Conservation (phyloP, 2,888 invertebrate genomes). For the Aphidoletes aphidimyza region DNA sequence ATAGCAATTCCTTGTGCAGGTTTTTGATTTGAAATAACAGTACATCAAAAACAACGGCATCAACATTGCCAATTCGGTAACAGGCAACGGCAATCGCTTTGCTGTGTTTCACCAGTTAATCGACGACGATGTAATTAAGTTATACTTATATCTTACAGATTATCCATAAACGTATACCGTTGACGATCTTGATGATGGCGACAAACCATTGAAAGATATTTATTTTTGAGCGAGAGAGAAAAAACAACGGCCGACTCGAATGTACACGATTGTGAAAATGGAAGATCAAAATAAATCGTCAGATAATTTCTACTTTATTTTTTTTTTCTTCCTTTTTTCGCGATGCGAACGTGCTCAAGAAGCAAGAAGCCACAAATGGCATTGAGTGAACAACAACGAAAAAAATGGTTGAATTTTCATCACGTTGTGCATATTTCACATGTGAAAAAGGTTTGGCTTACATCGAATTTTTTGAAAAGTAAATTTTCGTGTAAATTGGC, state of each 20-base stretch:
- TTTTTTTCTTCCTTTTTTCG: not conserved
- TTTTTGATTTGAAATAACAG: not conserved
- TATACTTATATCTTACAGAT: constrained; percentile 47
- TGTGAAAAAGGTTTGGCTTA: not conserved
- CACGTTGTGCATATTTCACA: constrained; percentile 14
- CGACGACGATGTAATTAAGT: constrained; percentile 22
- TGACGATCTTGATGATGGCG: constrained; percentile 47
- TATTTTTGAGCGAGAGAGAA: not conserved
- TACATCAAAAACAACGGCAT: no score
- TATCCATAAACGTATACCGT: constrained; percentile 42
- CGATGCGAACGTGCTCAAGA: not conserved
- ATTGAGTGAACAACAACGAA: not conserved
- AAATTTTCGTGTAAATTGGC: constrained; percentile 22
- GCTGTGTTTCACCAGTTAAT: not conserved
- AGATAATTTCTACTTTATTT: not conserved
- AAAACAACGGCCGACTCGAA: not conserved
- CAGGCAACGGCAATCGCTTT: not conserved
- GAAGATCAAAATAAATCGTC: constrained; percentile 26
- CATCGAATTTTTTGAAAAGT: not conserved
- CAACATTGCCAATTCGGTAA: no score
- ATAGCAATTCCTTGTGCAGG: not conserved
- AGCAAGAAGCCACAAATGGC: not conserved
- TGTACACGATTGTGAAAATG: constrained; percentile 31
- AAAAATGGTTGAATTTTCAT: no score
- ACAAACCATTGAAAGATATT: not conserved